phyloP scores from a whole-genome alignment of 2,113 vertebrate species.

The Notechis scutatus region DNA sequence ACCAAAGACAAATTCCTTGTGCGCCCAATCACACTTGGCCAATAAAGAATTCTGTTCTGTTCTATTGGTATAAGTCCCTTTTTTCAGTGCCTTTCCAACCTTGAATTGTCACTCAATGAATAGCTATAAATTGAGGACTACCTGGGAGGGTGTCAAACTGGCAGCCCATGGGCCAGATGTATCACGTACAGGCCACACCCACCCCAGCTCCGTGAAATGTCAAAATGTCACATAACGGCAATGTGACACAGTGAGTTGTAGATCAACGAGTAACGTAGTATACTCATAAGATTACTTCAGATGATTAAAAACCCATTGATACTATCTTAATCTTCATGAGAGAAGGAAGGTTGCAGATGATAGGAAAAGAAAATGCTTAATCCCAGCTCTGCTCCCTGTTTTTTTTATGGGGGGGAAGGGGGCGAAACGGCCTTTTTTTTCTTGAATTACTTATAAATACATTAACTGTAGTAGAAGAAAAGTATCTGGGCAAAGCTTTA shows the following conservation, averaged over 20 bases:
- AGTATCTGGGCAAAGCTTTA: background rate
- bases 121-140: background rate
- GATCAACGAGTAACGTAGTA: background rate
- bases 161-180: no score
- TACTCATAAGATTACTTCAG: background rate
- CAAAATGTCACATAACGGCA: no score
- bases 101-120: background rate
- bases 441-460: background rate
- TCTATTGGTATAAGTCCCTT: background rate
- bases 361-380: background rate
- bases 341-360: background rate
- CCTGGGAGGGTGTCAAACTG: no score
- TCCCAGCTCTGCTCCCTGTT: background rate
- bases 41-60: no score
- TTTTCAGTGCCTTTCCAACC: background rate
- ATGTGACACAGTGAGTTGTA: no score
- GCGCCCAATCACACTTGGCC: no score
- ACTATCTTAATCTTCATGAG: no score
- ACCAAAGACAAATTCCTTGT: no score
- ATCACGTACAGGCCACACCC: no score
- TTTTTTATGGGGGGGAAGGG: no score
- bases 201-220: no score
- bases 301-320: background rate
- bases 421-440: no score
- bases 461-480: background rate